Conservation (phyloP, 2,113 vertebrate genomes). For the Hemicordylus capensis region DNA sequence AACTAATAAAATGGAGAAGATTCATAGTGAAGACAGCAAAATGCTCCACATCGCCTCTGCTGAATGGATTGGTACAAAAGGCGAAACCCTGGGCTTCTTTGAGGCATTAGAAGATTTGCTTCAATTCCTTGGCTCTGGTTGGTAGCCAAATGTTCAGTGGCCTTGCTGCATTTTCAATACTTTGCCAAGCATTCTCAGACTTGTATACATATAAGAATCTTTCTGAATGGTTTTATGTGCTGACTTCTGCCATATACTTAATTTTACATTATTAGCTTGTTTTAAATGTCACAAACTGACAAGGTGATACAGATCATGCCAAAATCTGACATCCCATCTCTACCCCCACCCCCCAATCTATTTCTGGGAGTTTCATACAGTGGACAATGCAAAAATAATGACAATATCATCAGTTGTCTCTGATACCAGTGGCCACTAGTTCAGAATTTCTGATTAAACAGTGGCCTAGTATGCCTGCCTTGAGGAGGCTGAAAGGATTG, state of each 20-base stretch:
- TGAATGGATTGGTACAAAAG: neutral
- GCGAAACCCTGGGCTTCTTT: neutral
- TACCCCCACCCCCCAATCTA: too few species aligned
- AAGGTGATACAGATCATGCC: neutral
- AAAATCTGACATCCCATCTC: neutral
- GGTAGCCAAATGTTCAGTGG: neutral
- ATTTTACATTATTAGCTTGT: neutral
- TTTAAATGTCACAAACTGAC: neutral
- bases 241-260: neutral
- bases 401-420: neutral
- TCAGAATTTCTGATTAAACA: neutral
- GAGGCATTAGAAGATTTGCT: neutral
- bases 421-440: neutral
- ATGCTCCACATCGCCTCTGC: neutral
- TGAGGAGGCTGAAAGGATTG: neutral
- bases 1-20: neutral
- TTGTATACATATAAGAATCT: neutral
- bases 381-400: neutral
- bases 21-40: neutral
- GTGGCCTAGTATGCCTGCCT: neutral
- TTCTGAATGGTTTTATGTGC: neutral
- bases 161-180: neutral
- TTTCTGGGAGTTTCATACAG: neutral
- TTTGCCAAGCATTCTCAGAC: rapidly evolving
- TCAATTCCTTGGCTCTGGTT: neutral